Conservation (phyloP, 2,113 vertebrate species). For the Ochotona curzoniae region DNA sequence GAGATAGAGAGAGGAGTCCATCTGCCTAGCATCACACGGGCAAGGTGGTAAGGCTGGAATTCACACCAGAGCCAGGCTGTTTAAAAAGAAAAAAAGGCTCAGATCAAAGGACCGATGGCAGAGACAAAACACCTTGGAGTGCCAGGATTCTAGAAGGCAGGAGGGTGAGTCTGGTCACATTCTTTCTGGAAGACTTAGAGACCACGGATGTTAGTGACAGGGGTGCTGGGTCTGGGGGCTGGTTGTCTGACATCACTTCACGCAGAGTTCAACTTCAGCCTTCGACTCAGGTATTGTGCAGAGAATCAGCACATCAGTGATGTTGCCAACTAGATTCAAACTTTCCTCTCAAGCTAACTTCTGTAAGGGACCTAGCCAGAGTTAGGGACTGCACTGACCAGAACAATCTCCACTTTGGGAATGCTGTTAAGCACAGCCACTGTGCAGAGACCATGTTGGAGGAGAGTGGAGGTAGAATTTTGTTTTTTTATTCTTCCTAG, state of each 20-base stretch:
- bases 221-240: not conserved
- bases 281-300: not conserved
- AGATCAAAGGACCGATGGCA: not conserved
- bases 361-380: not conserved
- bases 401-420: not conserved
- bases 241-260: slow-evolving; percentile 40
- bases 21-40: not conserved
- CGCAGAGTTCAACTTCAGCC: slow-evolving; percentile 11
- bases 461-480: too few relatives aligned
- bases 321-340: slow-evolving; percentile 9
- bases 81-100: not conserved
- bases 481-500: not conserved
- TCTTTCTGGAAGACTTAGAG: not conserved
- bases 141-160: not conserved
- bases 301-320: slow-evolving; percentile 11
- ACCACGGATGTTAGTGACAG: not conserved
- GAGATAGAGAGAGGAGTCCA: not conserved
- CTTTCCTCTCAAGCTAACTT: not conserved
- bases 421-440: not conserved
- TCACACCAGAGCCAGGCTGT: slow-evolving; percentile 23
- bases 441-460: not conserved
- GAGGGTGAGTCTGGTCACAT: not conserved
- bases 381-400: not conserved
- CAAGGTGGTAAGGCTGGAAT: not conserved
- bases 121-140: not conserved